Evolutionary conservation across 2,888 invertebrate genomes (phyloP).

Genomic region (Drosophila pseudotakahashii): DNA sequence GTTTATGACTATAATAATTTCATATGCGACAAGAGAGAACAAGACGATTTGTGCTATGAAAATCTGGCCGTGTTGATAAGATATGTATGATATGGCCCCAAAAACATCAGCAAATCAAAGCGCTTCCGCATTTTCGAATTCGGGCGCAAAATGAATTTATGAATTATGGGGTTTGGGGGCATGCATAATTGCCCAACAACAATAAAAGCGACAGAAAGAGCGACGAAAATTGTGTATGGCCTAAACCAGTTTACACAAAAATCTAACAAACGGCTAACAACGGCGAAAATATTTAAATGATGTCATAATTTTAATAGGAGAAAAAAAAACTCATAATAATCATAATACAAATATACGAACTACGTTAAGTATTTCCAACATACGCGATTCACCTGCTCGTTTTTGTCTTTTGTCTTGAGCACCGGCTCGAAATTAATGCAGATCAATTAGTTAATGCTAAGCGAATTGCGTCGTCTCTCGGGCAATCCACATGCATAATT

Average conservation of each 20-base stretch:
- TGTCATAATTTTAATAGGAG: conserved; percentile 76
- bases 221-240: conserved; percentile 54
- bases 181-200: conserved; percentile 65
- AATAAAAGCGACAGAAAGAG: conserved; percentile 31
- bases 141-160: conserved; percentile 71
- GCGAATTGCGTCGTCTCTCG: conserved; percentile 35
- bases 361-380: conserved; percentile 35
- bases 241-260: conserved; percentile 71
- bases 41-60: conserved; percentile 21
- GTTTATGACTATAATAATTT: conserved; percentile 59
- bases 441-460: conserved; percentile 80
- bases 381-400: conserved; percentile 37
- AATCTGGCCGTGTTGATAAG: conserved; percentile 57
- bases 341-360: conserved; percentile 66
- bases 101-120: conserved; percentile 52
- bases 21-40: conserved; percentile 28
- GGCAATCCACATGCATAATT: conserved; percentile 46
- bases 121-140: conserved; percentile 71
- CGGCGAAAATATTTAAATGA: conserved; percentile 79
- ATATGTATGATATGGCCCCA: conserved; percentile 41
- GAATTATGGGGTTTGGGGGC: conserved; percentile 68
- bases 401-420: conserved; percentile 34
- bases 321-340: conserved; percentile 62
- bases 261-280: conserved; percentile 36
- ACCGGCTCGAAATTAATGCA: conserved; percentile 75